These are phyloP conservation scores for Anolis carolinensis DNA, from an alignment of 2,113 vertebrate species.

Conservation along the genomic window DNA sequence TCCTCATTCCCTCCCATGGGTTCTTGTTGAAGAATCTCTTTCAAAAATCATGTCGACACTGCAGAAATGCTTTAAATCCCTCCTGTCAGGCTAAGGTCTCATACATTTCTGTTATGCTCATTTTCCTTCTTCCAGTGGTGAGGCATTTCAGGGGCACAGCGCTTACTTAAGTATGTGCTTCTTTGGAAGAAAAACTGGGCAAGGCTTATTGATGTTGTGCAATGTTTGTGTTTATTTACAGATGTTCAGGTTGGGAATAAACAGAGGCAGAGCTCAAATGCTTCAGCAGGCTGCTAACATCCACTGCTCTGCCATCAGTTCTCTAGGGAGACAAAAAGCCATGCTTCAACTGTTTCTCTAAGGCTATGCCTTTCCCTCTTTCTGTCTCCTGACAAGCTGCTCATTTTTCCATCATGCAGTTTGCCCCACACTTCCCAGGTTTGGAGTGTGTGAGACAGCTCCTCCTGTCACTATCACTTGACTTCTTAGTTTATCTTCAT, in stretches of 20 bases:
- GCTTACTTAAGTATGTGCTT: neutral
- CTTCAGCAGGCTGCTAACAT: neutral
- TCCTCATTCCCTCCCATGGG: constrained; percentile 12
- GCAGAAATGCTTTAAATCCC: constrained; percentile 26
- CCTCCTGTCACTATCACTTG: neutral
- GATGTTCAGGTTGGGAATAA: neutral
- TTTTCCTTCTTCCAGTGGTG: neutral
- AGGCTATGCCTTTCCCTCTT: neutral
- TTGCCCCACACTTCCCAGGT: neutral
- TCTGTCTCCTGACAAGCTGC: neutral
- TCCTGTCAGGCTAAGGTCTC: neutral
- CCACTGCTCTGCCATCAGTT: neutral
- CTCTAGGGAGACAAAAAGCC: neutral
- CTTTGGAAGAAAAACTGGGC: neutral
- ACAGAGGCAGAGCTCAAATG: neutral
- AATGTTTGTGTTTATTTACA: neutral
- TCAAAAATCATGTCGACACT: constrained; percentile 7
- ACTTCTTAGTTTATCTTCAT: neutral
- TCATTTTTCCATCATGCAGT: neutral
- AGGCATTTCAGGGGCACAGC: neutral
- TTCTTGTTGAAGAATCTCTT: constrained; percentile 5
- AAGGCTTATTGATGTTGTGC: neutral
- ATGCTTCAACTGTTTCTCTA: neutral
- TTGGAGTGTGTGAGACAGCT: neutral
- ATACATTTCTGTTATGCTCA: constrained; percentile 1